phyloP scores from a whole-genome alignment of 1,140 invertebrate species.

The Zaprionus africanus region DNA sequence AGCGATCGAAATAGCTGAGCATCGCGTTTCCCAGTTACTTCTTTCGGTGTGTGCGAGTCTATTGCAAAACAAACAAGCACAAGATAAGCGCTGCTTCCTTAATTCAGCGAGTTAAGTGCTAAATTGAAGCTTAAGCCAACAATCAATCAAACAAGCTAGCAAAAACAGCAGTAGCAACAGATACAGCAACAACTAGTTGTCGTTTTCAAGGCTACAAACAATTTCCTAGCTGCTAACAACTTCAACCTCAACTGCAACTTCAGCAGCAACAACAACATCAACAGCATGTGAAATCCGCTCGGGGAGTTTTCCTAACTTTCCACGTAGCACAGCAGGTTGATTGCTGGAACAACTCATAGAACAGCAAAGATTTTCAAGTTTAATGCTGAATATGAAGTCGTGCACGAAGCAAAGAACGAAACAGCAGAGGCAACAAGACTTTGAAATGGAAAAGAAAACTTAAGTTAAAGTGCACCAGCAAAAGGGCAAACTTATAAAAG shows the following conservation, averaged over 20 bases:
- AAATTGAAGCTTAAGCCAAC: constrained; percentile 56
- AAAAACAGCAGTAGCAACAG: constrained; percentile 44
- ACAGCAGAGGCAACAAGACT: neutral
- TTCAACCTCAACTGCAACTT: constrained; percentile 13
- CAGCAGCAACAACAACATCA: constrained; percentile 5
- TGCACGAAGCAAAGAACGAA: constrained; percentile 35
- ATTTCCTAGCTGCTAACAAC: constrained; percentile 44
- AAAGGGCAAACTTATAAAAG: constrained; percentile 13
- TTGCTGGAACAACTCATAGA: constrained; percentile 61
- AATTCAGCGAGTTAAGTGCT: constrained; percentile 67
- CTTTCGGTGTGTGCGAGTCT: constrained; percentile 9
- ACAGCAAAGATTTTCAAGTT: constrained; percentile 70
- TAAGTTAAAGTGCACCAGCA: constrained; percentile 15
- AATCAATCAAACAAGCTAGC: constrained; percentile 62
- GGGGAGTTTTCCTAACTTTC: constrained; percentile 51
- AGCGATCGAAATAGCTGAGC: constrained; percentile 5
- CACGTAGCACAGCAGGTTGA: constrained; percentile 62
- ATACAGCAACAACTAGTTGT: constrained; percentile 57
- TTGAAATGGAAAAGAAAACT: constrained; percentile 9
- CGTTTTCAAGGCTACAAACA: constrained; percentile 41
- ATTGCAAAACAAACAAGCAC: constrained; percentile 33
- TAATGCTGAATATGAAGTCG: constrained; percentile 57
- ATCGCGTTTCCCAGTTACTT: neutral
- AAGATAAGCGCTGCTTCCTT: constrained; percentile 63
- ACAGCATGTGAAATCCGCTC: neutral